Conservation (phyloP, 2,113 vertebrate genomes). For the Crotalus viridis region DNA sequence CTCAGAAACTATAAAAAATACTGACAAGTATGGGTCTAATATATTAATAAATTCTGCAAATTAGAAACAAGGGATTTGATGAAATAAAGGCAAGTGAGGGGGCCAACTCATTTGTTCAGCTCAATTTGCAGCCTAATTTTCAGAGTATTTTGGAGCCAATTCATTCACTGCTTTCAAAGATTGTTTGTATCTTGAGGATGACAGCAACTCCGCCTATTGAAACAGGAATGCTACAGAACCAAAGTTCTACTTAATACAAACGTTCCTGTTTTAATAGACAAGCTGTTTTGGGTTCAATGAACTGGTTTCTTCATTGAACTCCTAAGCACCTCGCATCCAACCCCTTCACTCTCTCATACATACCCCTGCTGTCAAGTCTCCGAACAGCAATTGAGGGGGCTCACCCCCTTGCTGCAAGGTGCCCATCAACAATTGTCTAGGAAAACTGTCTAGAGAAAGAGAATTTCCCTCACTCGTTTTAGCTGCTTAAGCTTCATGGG, state of each 20-base stretch:
- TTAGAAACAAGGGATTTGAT: constrained; percentile 57
- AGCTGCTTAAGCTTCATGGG: background rate
- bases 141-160: constrained; percentile 50
- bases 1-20: constrained; percentile 57
- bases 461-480: background rate
- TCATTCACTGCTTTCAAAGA: constrained; percentile 47
- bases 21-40: constrained; percentile 47
- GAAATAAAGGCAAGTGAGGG: constrained; percentile 60
- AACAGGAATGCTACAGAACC: background rate
- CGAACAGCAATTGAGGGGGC: background rate
- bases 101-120: constrained; percentile 55
- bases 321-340: background rate
- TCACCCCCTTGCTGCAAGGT: background rate
- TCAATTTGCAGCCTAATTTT: constrained; percentile 59
- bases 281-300: background rate
- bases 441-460: background rate
- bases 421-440: background rate
- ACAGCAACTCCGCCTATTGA: background rate
- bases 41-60: constrained; percentile 61
- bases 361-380: background rate
- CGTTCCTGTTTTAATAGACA: background rate
- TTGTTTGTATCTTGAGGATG: constrained; percentile 22
- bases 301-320: background rate
- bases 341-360: background rate
- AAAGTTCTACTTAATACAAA: background rate